Conservation (phyloP, 2,888 invertebrate genomes). For the Xanthia togata region DNA sequence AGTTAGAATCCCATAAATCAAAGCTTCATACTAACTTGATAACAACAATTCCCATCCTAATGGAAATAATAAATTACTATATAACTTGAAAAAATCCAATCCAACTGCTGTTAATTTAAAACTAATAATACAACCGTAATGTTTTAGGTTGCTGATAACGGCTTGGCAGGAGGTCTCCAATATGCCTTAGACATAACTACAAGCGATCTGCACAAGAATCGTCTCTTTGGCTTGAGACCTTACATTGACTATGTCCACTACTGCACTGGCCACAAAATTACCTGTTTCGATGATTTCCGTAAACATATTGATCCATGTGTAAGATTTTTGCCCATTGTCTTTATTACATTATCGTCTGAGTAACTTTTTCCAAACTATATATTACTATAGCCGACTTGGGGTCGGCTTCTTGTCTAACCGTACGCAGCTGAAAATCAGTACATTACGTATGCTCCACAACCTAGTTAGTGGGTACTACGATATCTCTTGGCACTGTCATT, state of each 20-base stretch:
- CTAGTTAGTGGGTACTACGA: too few relatives aligned
- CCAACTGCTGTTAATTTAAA: neutral
- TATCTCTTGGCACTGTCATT: neutral
- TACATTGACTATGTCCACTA: constrained; percentile 95
- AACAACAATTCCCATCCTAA: neutral
- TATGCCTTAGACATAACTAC: constrained; percentile 61
- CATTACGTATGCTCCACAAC: neutral
- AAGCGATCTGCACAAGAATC: constrained; percentile 78
- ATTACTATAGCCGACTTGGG: too few relatives aligned
- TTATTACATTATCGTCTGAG: too few relatives aligned
- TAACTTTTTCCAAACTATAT: neutral
- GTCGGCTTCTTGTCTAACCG: neutral
- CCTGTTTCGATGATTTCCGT: constrained; percentile 93
- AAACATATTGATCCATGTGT: constrained; percentile 90
- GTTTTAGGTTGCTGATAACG: constrained; percentile 66
- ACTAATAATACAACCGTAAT: neutral
- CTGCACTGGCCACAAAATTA: constrained; percentile 92
- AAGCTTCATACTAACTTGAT: neutral
- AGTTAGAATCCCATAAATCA: too few relatives aligned
- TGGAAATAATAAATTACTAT: neutral
- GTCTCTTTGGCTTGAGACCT: constrained; percentile 95
- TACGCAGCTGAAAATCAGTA: neutral
- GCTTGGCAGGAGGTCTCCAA: constrained; percentile 57
- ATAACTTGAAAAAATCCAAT: neutral
- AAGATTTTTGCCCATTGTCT: constrained; percentile 24